Base-by-base conservation (phyloP, 2,113 vertebrate genomes). In the Ictalurus furcatus region DNA sequence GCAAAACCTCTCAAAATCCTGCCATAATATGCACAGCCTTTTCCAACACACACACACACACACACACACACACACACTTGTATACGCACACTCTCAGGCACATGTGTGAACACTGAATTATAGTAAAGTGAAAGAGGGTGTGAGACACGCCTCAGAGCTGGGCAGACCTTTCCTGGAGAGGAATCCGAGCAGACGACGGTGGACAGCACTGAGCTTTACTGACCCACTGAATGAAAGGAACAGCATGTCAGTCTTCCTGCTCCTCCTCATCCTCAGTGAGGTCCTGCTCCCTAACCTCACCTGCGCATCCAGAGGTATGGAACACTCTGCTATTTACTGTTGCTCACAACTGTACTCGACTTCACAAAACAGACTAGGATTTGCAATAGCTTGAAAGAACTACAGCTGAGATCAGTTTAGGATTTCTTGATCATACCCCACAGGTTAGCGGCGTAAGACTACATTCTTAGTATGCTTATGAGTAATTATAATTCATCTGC, bases 221-320 rank as follows among this genome's bases (percentile, higher is more conserved):
- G 40, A 80, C 28, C 74, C 82, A 81, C 85, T 80, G 71, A 90
- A 59, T 58, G 23, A 87, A 85, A 54, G 54, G 67, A 56, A 73
- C 84, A 85, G 63, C 79, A 91, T 91, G 91, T 79, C 67, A 84
- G 65, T 16, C 78, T 90, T 84, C 54, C 80, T 91, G 74, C 67
- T 86, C 84, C 19, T 88, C 44, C 65, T 90, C 80, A 87, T 90
- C 88, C 61, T 88, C 85, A 63, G 65, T 23, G 76, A 87, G 81
- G 78, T 90, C 84, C 44, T 92, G 69, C 69, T 89, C 37, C 81
- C 90, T 54, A 86, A 48, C 76, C 34, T 85, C 59, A 90, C 34
- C 80, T 91, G 63, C 9, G 63, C 87, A 85, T 85, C 40, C 79
- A 69, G 58, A 91, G 91, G 91, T 91, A 91, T 61, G 40, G 74